phyloP scores from a whole-genome alignment of 2,797 vertebrate species.

The Acestrorhynchus altus region DNA sequence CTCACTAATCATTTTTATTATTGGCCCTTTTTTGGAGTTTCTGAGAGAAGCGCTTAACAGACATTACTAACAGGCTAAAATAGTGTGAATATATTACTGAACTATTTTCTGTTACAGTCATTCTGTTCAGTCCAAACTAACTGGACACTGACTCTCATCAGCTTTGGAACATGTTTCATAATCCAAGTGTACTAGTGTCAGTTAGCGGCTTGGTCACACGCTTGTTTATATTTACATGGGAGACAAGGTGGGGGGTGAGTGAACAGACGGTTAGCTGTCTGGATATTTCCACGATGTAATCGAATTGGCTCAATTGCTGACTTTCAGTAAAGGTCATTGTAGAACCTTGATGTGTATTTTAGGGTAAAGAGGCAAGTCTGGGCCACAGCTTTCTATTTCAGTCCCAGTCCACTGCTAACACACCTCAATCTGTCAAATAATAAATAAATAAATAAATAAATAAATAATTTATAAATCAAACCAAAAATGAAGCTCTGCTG shows the following conservation, averaged over 20 bases:
- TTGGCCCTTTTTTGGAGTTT: too few species aligned
- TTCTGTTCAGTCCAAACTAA: not conserved
- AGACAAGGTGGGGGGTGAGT: not conserved
- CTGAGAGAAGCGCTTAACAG: too few species aligned
- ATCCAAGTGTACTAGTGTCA: slow-evolving; percentile 26
- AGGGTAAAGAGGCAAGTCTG: not conserved
- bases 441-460: too few species aligned
- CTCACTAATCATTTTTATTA: too few species aligned
- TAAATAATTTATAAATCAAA: too few species aligned
- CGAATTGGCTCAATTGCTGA: slow-evolving; percentile 20
- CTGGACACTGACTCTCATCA: not conserved
- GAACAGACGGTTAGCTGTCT: slow-evolving; percentile 28
- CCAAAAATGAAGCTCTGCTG: too few species aligned
- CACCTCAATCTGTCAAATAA: not conserved
- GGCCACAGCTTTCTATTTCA: not conserved
- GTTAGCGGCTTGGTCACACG: slow-evolving; percentile 29
- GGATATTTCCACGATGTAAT: slow-evolving; percentile 9
- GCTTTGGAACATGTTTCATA: slow-evolving; percentile 43
- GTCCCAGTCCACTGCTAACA: not conserved
- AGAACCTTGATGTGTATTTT: not conserved
- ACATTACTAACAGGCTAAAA: too few species aligned
- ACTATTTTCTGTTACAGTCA: not conserved
- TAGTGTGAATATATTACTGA: too few species aligned
- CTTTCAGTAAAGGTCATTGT: slow-evolving; percentile 29
- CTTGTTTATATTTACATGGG: slow-evolving; percentile 56